Evolutionary conservation across 2,113 vertebrate genomes (phyloP).

Genomic region (Bombycilla garrulus): DNA sequence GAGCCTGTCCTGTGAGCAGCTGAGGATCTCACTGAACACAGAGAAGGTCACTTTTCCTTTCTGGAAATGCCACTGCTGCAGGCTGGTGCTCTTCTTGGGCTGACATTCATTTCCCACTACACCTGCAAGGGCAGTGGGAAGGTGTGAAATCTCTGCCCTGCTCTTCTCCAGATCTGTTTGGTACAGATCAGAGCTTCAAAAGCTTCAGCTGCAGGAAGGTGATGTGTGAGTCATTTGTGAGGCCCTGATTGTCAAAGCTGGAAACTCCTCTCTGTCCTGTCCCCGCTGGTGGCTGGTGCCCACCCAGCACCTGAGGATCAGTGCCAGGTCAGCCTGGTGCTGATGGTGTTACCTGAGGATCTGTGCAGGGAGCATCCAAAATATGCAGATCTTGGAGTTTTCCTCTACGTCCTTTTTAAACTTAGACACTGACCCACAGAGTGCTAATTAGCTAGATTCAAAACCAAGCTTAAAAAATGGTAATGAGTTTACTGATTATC

Average conservation of each 20-base stretch:
- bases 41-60: accelerated
- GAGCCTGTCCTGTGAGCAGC: not conserved
- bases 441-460: constrained; percentile 8
- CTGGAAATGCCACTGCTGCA: not conserved
- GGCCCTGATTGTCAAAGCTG: not conserved
- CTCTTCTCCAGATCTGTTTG: not conserved
- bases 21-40: not conserved
- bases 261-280: not conserved
- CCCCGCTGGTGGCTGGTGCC: not conserved
- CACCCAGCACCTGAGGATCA: not conserved
- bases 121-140: not conserved
- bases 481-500: constrained; percentile 58
- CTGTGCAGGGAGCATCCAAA: not conserved
- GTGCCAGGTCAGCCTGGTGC: not conserved
- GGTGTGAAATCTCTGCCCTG: not conserved
- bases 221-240: not conserved
- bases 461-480: constrained; percentile 15
- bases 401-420: not conserved
- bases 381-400: not conserved
- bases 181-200: not conserved
- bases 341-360: not conserved
- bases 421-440: not conserved
- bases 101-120: not conserved
- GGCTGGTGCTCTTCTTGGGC: not conserved
- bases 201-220: not conserved